phyloP scores from a whole-genome alignment of 2,888 invertebrate species.

The Pocota personata region DNA sequence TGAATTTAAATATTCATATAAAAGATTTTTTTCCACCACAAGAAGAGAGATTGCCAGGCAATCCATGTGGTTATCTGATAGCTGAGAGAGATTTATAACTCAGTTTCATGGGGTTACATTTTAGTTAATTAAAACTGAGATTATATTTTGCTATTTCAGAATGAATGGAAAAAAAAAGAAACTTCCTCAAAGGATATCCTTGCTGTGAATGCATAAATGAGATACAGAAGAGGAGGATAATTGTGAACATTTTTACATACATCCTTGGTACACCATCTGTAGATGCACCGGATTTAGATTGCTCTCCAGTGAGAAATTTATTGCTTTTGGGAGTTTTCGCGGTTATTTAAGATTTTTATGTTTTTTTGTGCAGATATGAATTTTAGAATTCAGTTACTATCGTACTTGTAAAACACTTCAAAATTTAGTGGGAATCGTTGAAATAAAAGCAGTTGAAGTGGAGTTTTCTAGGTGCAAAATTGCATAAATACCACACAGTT shows the following conservation, averaged over 20 bases:
- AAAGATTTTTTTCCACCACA: not conserved
- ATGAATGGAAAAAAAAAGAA: no score
- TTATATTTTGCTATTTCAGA: not conserved
- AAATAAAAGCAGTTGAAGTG: no score
- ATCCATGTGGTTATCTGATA: not conserved
- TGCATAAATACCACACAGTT: no score
- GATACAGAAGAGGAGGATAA: not conserved
- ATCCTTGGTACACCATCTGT: not conserved
- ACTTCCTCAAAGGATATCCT: not conserved
- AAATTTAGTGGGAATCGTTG: no score
- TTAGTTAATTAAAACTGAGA: constrained; percentile 1
- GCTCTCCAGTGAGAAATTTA: not conserved
- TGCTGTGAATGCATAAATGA: not conserved
- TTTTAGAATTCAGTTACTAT: no score
- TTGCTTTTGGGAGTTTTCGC: not conserved
- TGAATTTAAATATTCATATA: no score
- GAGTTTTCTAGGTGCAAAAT: no score
- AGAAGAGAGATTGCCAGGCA: not conserved
- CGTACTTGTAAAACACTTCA: no score
- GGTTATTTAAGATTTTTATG: no score
- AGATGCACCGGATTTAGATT: not conserved
- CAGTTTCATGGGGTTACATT: not conserved
- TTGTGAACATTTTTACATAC: not conserved
- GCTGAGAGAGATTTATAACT: not conserved
- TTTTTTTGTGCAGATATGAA: no score